Evolutionary conservation across 2,888 invertebrate genomes (phyloP).

Genomic region (Beris morrisii): DNA sequence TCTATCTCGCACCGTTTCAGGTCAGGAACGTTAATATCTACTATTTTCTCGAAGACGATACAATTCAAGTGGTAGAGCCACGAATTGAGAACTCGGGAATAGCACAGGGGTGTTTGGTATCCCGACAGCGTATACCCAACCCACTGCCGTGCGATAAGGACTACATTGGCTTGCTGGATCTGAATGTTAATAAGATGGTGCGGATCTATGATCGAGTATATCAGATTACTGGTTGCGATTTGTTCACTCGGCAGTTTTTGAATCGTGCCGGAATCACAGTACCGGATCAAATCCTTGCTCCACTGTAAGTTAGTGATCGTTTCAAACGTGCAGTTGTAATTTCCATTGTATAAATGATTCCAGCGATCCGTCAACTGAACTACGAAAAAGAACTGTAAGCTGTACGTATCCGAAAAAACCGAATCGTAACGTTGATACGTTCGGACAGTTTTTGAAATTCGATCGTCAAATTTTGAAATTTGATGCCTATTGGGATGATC

Average conservation of each 20-base stretch:
- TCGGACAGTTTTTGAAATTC: constrained; percentile 80
- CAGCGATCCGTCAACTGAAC: constrained; percentile 59
- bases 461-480: constrained; percentile 77
- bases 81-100: constrained; percentile 81
- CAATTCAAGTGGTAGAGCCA: constrained; percentile 84
- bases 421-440: constrained; percentile 62
- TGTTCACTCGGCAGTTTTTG: constrained; percentile 82
- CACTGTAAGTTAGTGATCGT: constrained; percentile 52
- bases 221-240: constrained; percentile 82
- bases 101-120: constrained; percentile 80
- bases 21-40: constrained; percentile 80
- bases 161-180: constrained; percentile 81
- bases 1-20: constrained; percentile 64
- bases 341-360: constrained; percentile 13
- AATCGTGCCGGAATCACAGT: constrained; percentile 83
- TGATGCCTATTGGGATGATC: constrained; percentile 89
- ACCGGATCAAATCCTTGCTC: constrained; percentile 66
- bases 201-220: constrained; percentile 79
- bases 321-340: background rate
- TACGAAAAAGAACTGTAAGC: constrained; percentile 49
- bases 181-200: constrained; percentile 82
- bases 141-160: constrained; percentile 72
- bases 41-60: constrained; percentile 89
- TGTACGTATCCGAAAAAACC: constrained; percentile 43
- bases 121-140: constrained; percentile 78